phyloP scores from a whole-genome alignment of 1,140 invertebrate genomes.

The Zaprionus camerounensis region DNA sequence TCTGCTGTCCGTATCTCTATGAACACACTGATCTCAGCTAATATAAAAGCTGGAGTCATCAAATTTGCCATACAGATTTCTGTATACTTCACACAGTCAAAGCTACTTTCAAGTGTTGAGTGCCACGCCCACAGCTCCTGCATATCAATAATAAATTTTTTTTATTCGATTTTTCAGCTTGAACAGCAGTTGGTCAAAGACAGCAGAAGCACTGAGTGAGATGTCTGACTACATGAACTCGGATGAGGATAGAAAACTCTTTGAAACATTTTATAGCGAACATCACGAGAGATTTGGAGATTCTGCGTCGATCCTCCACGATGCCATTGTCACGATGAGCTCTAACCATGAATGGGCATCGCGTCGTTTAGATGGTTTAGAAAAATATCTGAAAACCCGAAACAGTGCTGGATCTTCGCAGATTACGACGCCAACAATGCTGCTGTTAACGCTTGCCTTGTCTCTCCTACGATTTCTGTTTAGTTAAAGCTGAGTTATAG shows the following conservation, averaged over 20 bases:
- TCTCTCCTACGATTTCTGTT: not conserved
- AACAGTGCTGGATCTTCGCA: not conserved
- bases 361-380: not conserved
- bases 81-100: too few species aligned
- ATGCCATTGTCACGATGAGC: not conserved
- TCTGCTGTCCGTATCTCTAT: too few species aligned
- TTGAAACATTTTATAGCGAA: slow-evolving; percentile 3
- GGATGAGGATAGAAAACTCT: slow-evolving; percentile 74
- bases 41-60: too few species aligned
- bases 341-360: not conserved
- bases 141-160: too few species aligned
- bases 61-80: too few species aligned
- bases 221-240: slow-evolving; percentile 84
- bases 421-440: not conserved
- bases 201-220: slow-evolving; percentile 79
- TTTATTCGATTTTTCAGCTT: slow-evolving; percentile 44
- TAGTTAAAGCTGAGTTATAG: too few species aligned
- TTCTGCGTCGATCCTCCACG: not conserved
- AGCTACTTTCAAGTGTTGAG: too few species aligned
- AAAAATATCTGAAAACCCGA: not conserved
- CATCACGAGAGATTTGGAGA: not conserved
- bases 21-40: too few species aligned
- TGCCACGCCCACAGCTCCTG: too few species aligned
- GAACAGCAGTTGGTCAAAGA: slow-evolving; percentile 82
- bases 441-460: not conserved